Percentiles rank a stretch among this genome's conserved stretches.
Evolutionary conservation across 2,113 vertebrate genomes (phyloP).

Genomic region (Penelope pileata): DNA sequence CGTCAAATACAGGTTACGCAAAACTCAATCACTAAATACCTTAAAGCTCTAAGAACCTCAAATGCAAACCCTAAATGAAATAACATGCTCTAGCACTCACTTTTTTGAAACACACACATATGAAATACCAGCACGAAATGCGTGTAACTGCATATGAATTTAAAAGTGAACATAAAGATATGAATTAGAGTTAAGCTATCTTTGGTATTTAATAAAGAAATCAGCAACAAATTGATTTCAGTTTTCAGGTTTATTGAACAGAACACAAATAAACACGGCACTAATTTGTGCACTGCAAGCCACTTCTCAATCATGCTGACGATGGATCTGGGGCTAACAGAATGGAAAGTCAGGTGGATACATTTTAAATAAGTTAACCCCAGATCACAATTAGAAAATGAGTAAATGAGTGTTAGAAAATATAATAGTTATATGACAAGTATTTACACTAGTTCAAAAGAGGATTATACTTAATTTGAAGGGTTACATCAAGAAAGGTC

Average conservation of each 20-base stretch:
- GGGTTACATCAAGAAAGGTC: not conserved
- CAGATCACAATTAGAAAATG: not conserved
- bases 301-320: not conserved
- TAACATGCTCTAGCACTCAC: not conserved
- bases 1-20: not conserved
- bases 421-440: not conserved
- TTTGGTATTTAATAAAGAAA: not conserved
- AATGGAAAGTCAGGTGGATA: not conserved
- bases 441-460: not conserved
- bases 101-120: not conserved
- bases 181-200: not conserved
- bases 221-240: not conserved
- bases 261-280: not conserved
- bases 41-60: not conserved
- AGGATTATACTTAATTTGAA: conserved; percentile 5
- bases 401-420: not conserved
- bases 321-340: not conserved
- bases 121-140: not conserved
- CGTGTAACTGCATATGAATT: not conserved
- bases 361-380: not conserved
- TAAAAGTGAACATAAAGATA: not conserved
- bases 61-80: not conserved
- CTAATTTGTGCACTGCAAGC: not conserved
- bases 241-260: not conserved
- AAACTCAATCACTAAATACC: not conserved